These are phyloP conservation scores for Beris morrisii DNA, from an alignment of 2,888 invertebrate species.

Conservation along the genomic window DNA sequence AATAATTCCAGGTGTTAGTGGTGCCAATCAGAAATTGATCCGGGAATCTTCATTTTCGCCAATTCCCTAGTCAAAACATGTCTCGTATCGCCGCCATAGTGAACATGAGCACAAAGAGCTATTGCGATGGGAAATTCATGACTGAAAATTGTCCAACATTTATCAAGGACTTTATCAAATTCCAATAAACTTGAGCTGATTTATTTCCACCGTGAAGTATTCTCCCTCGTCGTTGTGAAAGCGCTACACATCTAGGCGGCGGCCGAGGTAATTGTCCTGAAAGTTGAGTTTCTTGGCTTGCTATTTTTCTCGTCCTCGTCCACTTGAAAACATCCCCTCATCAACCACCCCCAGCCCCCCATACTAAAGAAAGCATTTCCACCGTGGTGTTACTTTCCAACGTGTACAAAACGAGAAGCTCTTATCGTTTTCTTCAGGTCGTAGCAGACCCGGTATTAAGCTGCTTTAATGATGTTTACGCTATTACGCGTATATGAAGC, in stretches of 20 bases:
- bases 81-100: no score
- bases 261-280: slow-evolving; percentile 27
- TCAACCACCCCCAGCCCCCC: no score
- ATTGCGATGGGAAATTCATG: slow-evolving; percentile 30
- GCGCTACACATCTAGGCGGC: neutral
- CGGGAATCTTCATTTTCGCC: no score
- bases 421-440: neutral
- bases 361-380: no score
- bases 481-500: neutral
- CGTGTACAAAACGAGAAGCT: neutral
- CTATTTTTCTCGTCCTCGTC: no score
- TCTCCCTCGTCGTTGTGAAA: neutral
- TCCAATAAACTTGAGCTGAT: slow-evolving; percentile 38
- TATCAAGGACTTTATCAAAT: slow-evolving; percentile 39
- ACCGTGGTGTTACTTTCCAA: no score
- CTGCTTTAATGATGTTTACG: slow-evolving; percentile 3
- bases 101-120: no score
- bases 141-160: slow-evolving; percentile 39
- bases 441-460: neutral
- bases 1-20: no score
- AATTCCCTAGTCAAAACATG: no score
- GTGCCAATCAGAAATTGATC: no score
- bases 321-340: no score
- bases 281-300: slow-evolving; percentile 7
- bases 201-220: slow-evolving; percentile 32